A percentile compares a stretch with the other conserved stretches of the same genome.
Conservation (phyloP, 2,888 invertebrate species). For the Ennomos quercinarius region DNA sequence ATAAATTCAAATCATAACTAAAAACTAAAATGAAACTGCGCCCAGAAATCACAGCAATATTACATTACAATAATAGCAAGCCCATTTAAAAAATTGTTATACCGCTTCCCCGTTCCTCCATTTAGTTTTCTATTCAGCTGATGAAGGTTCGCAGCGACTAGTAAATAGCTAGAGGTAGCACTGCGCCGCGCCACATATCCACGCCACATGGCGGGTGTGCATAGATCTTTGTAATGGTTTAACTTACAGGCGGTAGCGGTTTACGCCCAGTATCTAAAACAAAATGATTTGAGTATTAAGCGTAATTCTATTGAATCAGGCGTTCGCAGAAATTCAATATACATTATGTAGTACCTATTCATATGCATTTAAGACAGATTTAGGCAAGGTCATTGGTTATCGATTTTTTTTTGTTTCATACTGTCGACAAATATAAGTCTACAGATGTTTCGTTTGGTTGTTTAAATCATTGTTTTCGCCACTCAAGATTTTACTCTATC, state of each 20-base stretch:
- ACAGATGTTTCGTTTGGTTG: no score
- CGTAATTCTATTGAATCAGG: background rate
- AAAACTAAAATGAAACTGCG: no score
- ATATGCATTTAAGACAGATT: no score
- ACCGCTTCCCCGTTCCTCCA: background rate
- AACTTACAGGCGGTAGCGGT: background rate
- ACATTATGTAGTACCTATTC: no score
- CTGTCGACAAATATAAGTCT: no score
- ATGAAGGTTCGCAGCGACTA: slow-evolving; percentile 11
- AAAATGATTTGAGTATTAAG: background rate
- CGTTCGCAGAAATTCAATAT: no score
- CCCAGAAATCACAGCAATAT: no score
- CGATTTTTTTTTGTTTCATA: no score
- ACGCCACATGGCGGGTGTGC: slow-evolving; percentile 15
- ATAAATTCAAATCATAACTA: no score
- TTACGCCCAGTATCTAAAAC: background rate
- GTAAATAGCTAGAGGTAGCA: slow-evolving; percentile 13
- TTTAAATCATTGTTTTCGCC: no score
- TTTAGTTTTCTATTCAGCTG: slow-evolving; percentile 11
- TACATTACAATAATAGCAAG: background rate
- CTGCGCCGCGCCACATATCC: slow-evolving; percentile 1
- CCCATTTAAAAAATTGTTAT: background rate
- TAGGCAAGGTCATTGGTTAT: no score
- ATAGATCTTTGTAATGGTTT: slow-evolving; percentile 3
- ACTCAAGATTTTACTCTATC: no score